Base-by-base conservation (phyloP, 2,888 invertebrate species). In the Lasioglossum calceatum region DNA sequence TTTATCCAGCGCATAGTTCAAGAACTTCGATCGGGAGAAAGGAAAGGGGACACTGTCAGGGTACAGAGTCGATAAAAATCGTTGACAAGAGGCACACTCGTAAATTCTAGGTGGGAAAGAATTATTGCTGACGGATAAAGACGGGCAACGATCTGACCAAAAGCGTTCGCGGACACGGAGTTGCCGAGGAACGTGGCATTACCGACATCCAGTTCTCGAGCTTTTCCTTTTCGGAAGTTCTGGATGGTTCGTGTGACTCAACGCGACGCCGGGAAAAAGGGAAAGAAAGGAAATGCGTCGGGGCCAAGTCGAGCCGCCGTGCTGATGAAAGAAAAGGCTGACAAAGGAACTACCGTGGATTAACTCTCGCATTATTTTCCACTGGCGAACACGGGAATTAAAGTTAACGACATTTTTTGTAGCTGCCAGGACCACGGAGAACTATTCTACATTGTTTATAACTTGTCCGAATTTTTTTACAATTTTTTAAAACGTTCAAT, bases 81-180 rank as follows among this genome's bases (percentile, higher is more conserved):
- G 75, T 81, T 67, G 84, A 77, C 81, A 77, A 72, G 61, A 47
- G 72, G 54, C 8, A 79, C 36, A 14, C n/a, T 47, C 72, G 76
- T 88, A 90, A 89, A 90, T 89, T 86, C 82, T 61, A 47, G 27
- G 5, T n/a, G 14, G 39, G 44, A 86, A 79, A 86, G 89, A 90
- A 90, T 89, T 89, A 88, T 88, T 72, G 82, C 84, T 78, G 44
- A 44, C 79, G 86, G 82, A 75, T 82, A 84, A 82, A 79, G 77
- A 50, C 36, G 58, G 71, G 64, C 75, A 54, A 80, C 79, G 80
- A 81, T 90, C 82, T 85, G 79, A 86, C 84, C 88, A 83, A 78
- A 88, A 86, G 80, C 73, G 77, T 79, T 64, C 73, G 39, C 23
- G 86, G 23, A 54, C 75, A 61, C 71, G 61, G 67, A 77, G 67